Evolutionary conservation across 2,888 invertebrate species (phyloP), one percentile per base, ranked within the genome.

Genomic region (Eremobia ochroleuca): DNA sequence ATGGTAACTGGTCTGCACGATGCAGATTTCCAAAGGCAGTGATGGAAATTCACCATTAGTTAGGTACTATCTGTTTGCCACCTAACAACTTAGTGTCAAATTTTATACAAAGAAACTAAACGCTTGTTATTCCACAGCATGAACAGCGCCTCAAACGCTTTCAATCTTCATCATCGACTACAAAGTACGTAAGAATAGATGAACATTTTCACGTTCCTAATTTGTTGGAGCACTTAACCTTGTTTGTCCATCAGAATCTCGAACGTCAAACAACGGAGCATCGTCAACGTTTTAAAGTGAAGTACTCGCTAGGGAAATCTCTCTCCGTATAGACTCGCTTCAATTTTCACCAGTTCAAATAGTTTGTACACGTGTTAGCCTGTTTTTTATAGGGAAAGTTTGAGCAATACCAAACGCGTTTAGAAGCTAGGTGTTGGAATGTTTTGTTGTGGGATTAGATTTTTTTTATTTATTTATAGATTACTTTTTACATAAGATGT

Each of bases 261-360:
- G 83, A 88, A 83, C 82, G 79, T 85, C 84, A 77, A 85, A 90
- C 88, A 85, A 79, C 87, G 81, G 75, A 82, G 80, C 71, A 73
- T 79, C 81, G 87, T 84, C 83, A 82, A 87, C 84, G 82, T 85
- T 89, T 85, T 87, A 83, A 88, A 83, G 73, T 66, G 79, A 78
- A 89, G 80, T 73, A 85, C 81, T 77, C 90, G 61, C 89, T 11
- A 69, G 90, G 89, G 89, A 89, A 89, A 89, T 89, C 85, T 86
- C 69, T 46, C 74, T 58, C 46, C 61, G 73, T 76, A 81, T 83
- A 81, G 81, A 81, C 70, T 85, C 55, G 75, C 84, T 84, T 83
- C 82, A 82, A 84, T 87, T 85, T 87, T 85, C 77, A 79, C 83
- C 79, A 73, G 73, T 74, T 70, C 43, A 79, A 83, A 87, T 88